Evolutionary conservation across 1,140 invertebrate genomes (phyloP).

Genomic region (Spodoptera frugiperda): DNA sequence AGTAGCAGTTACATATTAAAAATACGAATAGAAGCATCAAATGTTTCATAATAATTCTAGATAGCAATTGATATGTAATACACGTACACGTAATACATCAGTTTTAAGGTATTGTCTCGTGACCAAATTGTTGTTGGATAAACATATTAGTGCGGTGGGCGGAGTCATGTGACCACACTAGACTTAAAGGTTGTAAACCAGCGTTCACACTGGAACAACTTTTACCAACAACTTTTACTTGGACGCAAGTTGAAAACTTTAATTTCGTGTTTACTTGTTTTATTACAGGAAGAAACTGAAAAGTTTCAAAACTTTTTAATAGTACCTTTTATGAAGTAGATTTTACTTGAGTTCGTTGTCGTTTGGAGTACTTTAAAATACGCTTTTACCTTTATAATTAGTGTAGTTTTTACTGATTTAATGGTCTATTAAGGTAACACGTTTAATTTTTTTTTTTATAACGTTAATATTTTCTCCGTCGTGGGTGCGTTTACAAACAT

Average conservation of each 20-base stretch:
- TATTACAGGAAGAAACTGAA: neutral
- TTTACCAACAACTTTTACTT: neutral
- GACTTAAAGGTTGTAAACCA: conserved; percentile 56
- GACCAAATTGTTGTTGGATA: conserved; percentile 66
- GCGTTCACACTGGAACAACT: conserved; percentile 48
- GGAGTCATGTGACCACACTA: conserved; percentile 69
- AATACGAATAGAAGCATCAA: neutral
- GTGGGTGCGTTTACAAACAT: too few relatives aligned
- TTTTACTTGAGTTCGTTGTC: neutral
- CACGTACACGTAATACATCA: conserved; percentile 54
- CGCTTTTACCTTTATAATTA: too few relatives aligned
- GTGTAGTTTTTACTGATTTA: too few relatives aligned
- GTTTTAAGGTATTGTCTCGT: conserved; percentile 53
- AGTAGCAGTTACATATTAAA: neutral
- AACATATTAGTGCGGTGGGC: conserved; percentile 73
- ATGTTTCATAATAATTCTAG: neutral
- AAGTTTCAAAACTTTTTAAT: conserved; percentile 21
- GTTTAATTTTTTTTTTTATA: too few relatives aligned
- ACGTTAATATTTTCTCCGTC: too few relatives aligned
- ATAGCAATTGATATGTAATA: conserved; percentile 17
- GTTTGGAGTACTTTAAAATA: too few relatives aligned
- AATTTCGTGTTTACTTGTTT: neutral
- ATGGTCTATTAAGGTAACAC: too few relatives aligned
- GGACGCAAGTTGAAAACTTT: neutral
- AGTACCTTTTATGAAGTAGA: conserved; percentile 5